A percentile compares a stretch with the other conserved stretches of the same genome.
These are phyloP conservation scores for Euphonia xanthogaster DNA, from an alignment of 2,797 vertebrate genomes.

Conservation along the genomic window DNA sequence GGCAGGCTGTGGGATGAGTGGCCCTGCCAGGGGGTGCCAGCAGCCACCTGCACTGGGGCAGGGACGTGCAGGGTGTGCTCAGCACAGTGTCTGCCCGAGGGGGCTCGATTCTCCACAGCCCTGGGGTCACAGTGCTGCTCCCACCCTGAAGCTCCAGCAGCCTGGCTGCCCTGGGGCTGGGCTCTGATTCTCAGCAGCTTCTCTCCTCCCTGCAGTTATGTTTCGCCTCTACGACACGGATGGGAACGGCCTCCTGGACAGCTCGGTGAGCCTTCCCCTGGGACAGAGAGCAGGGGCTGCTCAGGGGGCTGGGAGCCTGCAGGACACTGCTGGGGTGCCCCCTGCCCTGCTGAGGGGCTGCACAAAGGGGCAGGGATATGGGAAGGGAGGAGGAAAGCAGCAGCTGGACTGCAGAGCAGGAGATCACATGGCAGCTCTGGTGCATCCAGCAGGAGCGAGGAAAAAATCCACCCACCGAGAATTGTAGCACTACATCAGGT, in stretches of 20 bases:
- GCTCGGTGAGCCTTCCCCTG: constrained; percentile 80
- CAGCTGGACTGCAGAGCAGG: neutral
- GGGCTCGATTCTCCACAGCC: fast-evolving
- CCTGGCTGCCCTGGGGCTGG: fast-evolving
- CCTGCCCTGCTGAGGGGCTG: neutral
- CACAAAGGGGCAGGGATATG: neutral
- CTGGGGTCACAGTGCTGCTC: neutral
- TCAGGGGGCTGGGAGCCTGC: fast-evolving
- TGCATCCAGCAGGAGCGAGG: neutral
- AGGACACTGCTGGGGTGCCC: fast-evolving
- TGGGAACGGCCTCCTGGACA: constrained; percentile 91
- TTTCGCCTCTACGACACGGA: constrained; percentile 93
- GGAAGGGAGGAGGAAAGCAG: neutral
- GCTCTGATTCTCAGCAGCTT: neutral
- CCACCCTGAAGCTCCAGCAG: neutral
- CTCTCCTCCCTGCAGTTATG: constrained; percentile 84
- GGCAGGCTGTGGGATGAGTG: neutral
- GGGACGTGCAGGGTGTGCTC: neutral
- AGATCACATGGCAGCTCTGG: neutral
- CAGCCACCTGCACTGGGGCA: neutral
- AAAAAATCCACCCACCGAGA: neutral
- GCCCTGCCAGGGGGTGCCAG: neutral
- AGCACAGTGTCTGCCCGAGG: neutral
- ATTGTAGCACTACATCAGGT: neutral
- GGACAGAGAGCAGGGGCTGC: neutral